Percentiles rank a stretch among this genome's conserved stretches.
Evolutionary conservation across 2,888 invertebrate genomes (phyloP).

Genomic region (Dynastes hyllus): DNA sequence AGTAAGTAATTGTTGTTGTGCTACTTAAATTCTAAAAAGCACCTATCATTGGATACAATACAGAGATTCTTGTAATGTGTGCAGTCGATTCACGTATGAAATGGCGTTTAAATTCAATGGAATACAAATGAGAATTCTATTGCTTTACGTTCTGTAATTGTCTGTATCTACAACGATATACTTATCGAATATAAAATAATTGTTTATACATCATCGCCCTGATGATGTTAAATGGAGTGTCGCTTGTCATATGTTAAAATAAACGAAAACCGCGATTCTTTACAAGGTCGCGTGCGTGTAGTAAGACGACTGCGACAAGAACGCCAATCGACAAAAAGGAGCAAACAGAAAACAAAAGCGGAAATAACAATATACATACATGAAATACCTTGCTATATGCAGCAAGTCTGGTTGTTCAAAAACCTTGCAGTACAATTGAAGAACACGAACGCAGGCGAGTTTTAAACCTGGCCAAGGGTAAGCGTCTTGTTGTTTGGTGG

Average conservation of each 20-base stretch:
- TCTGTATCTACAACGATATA: slow-evolving; percentile 3
- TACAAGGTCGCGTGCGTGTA: slow-evolving; percentile 31
- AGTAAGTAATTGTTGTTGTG: neutral
- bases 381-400: slow-evolving; percentile 57
- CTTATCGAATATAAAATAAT: slow-evolving; percentile 17
- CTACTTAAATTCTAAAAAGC: neutral
- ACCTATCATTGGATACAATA: neutral
- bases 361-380: slow-evolving; percentile 49
- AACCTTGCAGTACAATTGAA: slow-evolving; percentile 90
- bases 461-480: slow-evolving; percentile 87
- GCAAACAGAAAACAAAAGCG: slow-evolving; percentile 33
- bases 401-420: slow-evolving; percentile 77
- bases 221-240: neutral
- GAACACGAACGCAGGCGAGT: slow-evolving; percentile 87
- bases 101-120: slow-evolving; percentile 25
- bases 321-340: slow-evolving; percentile 3
- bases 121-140: slow-evolving; percentile 1
- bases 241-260: slow-evolving; percentile 35
- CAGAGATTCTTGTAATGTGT: slow-evolving; percentile 3
- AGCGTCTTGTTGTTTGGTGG: slow-evolving; percentile 59
- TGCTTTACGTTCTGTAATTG: neutral
- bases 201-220: neutral
- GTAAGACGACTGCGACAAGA: slow-evolving; percentile 20
- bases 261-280: slow-evolving; percentile 19
- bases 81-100: slow-evolving; percentile 23